A percentile compares a stretch with the other conserved stretches of the same genome.
Evolutionary conservation across 92 coral and sea anemone genomes (phyloP).

Genomic region (Pocillopora grandis): DNA sequence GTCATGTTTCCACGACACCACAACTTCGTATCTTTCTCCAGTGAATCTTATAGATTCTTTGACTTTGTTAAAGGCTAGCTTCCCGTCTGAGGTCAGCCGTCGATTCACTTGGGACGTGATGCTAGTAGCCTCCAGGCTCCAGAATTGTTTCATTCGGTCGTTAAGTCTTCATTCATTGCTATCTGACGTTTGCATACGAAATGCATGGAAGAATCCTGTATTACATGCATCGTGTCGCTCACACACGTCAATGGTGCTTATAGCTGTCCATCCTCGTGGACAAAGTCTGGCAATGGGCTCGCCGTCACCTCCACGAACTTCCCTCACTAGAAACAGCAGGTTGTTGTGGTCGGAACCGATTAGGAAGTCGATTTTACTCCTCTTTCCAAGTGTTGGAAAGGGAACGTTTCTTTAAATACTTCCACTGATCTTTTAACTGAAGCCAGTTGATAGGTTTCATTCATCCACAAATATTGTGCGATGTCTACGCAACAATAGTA

Average conservation of each 20-base stretch:
- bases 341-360: too few species aligned
- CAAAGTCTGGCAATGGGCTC: conserved; percentile 1
- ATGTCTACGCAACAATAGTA: too few species aligned
- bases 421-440: conserved; percentile 13
- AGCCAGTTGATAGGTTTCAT: conserved; percentile 36
- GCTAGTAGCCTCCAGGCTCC: conserved; percentile 45
- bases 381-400: too few species aligned
- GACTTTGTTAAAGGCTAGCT: too few species aligned
- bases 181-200: too few species aligned
- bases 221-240: background rate
- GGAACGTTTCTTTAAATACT: conserved; percentile 7
- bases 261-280: conserved; percentile 45
- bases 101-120: conserved; percentile 22
- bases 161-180: background rate
- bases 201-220: conserved; percentile 1
- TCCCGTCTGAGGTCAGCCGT: conserved; percentile 22
- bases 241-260: background rate
- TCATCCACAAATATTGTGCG: too few species aligned
- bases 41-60: too few species aligned
- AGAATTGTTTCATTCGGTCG: conserved; percentile 38
- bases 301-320: background rate
- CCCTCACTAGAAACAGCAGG: background rate
- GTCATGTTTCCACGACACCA: too few species aligned
- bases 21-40: too few species aligned
- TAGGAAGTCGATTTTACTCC: too few species aligned